phyloP scores from a whole-genome alignment of 2,888 invertebrate genomes.

The Eremobia ochroleuca region DNA sequence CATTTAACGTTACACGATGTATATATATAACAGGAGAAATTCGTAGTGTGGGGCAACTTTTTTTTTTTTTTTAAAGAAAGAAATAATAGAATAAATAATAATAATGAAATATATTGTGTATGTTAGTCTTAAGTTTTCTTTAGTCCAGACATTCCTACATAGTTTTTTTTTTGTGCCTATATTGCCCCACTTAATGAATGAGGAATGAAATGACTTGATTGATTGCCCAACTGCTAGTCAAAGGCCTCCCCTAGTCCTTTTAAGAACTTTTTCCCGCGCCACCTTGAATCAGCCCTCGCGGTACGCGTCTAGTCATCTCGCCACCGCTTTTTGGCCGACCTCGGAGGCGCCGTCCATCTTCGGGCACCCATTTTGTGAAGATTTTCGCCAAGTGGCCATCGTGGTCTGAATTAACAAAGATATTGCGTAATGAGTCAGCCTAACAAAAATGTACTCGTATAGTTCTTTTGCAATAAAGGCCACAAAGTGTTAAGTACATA shows the following conservation, averaged over 20 bases:
- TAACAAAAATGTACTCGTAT: not conserved
- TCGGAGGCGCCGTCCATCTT: not conserved
- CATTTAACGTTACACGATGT: no score
- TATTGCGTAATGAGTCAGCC: not conserved
- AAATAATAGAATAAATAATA: no score
- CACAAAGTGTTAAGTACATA: no score
- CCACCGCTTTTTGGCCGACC: not conserved
- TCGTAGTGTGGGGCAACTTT: no score
- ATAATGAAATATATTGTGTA: no score
- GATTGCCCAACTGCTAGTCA: not conserved
- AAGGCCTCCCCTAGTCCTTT: not conserved
- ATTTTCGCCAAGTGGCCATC: no score
- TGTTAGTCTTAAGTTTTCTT: no score
- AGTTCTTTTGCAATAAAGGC: not conserved
- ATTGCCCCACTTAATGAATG: no score
- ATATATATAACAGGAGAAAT: no score
- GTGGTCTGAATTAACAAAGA: not conserved
- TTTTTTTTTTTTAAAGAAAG: no score
- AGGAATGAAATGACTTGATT: no score
- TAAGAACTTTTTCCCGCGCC: not conserved
- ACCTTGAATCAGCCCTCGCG: not conserved
- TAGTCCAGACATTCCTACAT: not conserved
- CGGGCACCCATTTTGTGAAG: not conserved
- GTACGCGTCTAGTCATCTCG: not conserved
- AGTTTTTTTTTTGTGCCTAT: not conserved